Percentiles rank a stretch among this genome's conserved stretches.
phyloP scores from a whole-genome alignment of 2,113 vertebrate genomes.

The Paramormyrops kingsleyae region DNA sequence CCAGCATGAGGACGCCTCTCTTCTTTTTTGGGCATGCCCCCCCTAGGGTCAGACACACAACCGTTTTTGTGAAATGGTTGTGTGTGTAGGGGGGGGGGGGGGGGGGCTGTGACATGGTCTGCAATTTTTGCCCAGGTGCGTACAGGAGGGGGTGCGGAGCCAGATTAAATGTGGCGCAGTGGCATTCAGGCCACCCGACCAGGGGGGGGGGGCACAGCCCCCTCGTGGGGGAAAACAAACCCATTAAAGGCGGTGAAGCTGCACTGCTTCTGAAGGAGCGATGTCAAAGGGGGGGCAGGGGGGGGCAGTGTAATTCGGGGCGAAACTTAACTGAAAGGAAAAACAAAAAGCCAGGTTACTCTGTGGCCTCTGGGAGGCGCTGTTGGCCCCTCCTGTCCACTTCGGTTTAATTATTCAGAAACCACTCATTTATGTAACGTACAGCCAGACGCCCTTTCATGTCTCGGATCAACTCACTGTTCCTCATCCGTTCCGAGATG shows the following conservation, averaged over 20 bases:
- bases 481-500: background rate
- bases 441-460: background rate
- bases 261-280: background rate
- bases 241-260: background rate
- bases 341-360: background rate
- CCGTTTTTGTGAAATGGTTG: background rate
- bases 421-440: background rate
- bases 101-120: background rate
- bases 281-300: background rate
- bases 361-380: background rate
- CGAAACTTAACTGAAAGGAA: background rate
- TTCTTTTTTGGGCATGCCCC: background rate
- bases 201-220: background rate
- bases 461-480: background rate
- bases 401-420: constrained; percentile 12
- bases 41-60: background rate
- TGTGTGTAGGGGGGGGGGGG: background rate
- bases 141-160: constrained; percentile 14
- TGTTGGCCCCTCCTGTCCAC: background rate
- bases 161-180: constrained; percentile 25
- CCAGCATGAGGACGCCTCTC: too few relatives aligned
- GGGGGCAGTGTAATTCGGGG: background rate
- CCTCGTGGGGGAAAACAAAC: background rate
- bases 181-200: background rate
- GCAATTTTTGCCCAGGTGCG: constrained; percentile 13